These are phyloP conservation scores for Amorpha juglandis DNA, from an alignment of 2,888 invertebrate genomes.

Conservation along the genomic window DNA sequence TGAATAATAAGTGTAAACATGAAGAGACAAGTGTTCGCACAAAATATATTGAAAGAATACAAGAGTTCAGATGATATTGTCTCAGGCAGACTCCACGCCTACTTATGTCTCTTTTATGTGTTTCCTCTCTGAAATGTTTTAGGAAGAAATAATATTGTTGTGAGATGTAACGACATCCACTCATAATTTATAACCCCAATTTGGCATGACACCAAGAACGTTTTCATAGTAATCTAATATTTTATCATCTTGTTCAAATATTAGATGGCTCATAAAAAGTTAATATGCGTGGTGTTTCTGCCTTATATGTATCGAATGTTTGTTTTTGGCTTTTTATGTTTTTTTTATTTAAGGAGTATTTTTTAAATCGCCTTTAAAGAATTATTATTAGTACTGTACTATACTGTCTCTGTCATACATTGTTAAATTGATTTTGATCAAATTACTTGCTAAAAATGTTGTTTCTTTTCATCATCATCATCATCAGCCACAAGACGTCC, in stretches of 20 bases:
- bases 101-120: conserved; percentile 19
- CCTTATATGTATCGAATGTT: neutral
- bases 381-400: too few species aligned
- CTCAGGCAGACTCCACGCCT: conserved; percentile 4
- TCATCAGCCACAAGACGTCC: too few species aligned
- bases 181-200: conserved; percentile 37
- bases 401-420: too few species aligned
- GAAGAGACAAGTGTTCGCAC: neutral
- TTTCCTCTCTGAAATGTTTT: conserved; percentile 11
- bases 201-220: conserved; percentile 41
- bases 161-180: conserved; percentile 13
- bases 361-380: neutral
- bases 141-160: conserved; percentile 9
- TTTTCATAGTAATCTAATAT: conserved; percentile 18
- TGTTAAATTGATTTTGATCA: too few species aligned
- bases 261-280: conserved; percentile 16
- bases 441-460: too few species aligned
- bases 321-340: conserved; percentile 17
- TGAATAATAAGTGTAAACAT: neutral
- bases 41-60: neutral
- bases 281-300: neutral
- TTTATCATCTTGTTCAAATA: conserved; percentile 16
- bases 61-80: conserved; percentile 1
- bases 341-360: conserved; percentile 2
- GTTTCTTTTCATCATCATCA: too few species aligned